A percentile compares a stretch with the other conserved stretches of the same genome.
Evolutionary conservation across 2,888 invertebrate genomes (phyloP).

Genomic region (Protophormia terraenovae): DNA sequence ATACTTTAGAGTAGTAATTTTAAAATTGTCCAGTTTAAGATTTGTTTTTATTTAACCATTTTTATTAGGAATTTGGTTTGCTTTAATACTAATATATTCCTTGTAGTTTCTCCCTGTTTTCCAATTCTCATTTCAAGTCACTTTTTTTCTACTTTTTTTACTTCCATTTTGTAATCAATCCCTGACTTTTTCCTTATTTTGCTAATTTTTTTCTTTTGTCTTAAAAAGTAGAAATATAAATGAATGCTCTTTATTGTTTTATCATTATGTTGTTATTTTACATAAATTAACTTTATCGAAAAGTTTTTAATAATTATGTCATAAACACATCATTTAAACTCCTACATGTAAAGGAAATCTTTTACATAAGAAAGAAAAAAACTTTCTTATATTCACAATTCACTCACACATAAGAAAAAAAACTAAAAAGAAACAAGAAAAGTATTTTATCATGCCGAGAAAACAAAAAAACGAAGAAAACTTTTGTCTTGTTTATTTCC

Average conservation of each 20-base stretch:
- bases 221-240: no score
- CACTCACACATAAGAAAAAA: neutral
- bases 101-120: no score
- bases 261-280: conserved; percentile 19
- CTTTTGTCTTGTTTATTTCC: neutral
- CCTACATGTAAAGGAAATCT: conserved; percentile 8
- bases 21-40: no score
- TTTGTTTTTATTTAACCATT: no score
- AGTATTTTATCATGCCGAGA: conserved; percentile 6
- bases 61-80: no score
- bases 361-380: neutral
- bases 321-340: conserved; percentile 49
- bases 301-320: conserved; percentile 55
- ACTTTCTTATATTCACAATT: conserved; percentile 1
- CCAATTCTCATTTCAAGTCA: no score
- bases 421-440: neutral
- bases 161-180: neutral
- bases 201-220: neutral
- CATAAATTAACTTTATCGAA: conserved; percentile 43
- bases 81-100: no score
- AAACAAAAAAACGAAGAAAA: conserved; percentile 29
- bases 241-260: conserved; percentile 11
- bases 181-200: neutral
- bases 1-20: no score
- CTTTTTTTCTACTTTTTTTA: no score